phyloP scores from a whole-genome alignment of 2,888 invertebrate genomes.

The Orthonevra nobilis region DNA sequence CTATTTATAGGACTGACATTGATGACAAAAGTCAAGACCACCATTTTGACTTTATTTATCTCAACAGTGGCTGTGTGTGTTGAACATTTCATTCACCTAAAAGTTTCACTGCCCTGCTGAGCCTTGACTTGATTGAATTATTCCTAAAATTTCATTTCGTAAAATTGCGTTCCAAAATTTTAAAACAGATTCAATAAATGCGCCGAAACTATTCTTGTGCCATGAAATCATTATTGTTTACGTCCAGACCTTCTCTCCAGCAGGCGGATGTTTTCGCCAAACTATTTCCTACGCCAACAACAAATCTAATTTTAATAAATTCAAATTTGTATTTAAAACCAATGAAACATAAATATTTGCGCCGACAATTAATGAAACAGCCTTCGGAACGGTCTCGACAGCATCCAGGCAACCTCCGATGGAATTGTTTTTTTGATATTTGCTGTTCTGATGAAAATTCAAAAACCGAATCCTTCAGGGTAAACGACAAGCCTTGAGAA shows the following conservation, averaged over 20 bases:
- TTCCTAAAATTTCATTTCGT: not conserved
- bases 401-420: slow-evolving; percentile 4
- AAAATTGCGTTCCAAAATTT: not conserved
- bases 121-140: not conserved
- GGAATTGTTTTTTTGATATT: slow-evolving; percentile 7
- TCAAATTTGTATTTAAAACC: no score
- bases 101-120: slow-evolving; percentile 30
- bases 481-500: slow-evolving; percentile 35
- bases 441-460: slow-evolving; percentile 1
- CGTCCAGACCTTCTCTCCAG: slow-evolving; percentile 4
- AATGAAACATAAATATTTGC: no score
- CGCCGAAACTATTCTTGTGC: not conserved
- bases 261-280: no score
- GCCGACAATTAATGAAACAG: slow-evolving; percentile 8
- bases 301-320: no score
- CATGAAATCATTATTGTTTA: slow-evolving; percentile 34
- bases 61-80: not conserved
- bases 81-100: not conserved
- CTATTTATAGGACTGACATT: no score
- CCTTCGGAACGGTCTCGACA: slow-evolving; percentile 29
- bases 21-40: no score
- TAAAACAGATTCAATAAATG: slow-evolving; percentile 9
- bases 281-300: no score
- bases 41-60: no score
- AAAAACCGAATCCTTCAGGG: slow-evolving; percentile 22